A percentile compares a stretch with the other conserved stretches of the same genome.
These are phyloP conservation scores for Helicoverpa assulta DNA, from an alignment of 2,888 invertebrate genomes.

Conservation along the genomic window DNA sequence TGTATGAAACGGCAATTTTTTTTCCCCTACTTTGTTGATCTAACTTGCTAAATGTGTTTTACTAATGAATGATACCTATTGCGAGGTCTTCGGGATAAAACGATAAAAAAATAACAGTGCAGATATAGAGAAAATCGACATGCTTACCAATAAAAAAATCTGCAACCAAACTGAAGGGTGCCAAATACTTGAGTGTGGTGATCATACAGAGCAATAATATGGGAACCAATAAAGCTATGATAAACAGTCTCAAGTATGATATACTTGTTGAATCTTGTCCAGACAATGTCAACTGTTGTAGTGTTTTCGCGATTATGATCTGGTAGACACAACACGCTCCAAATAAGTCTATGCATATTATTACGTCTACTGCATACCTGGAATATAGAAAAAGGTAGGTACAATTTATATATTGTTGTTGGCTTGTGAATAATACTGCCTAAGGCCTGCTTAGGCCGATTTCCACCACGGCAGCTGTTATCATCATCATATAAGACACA, in stretches of 20 bases:
- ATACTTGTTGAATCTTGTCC: slow-evolving; percentile 63
- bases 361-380: slow-evolving; percentile 76
- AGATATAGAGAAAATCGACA: slow-evolving; percentile 15
- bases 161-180: slow-evolving; percentile 83
- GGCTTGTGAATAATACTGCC: too few relatives aligned
- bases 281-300: slow-evolving; percentile 76
- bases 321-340: slow-evolving; percentile 86
- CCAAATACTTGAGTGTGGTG: slow-evolving; percentile 83
- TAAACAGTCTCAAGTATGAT: slow-evolving; percentile 77
- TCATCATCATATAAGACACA: too few relatives aligned
- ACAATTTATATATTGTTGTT: too few relatives aligned
- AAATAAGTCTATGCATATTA: slow-evolving; percentile 83
- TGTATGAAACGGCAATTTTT: too few relatives aligned
- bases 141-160: slow-evolving; percentile 82
- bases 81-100: too few relatives aligned
- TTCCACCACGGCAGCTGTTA: too few relatives aligned
- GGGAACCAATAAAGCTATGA: slow-evolving; percentile 77
- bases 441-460: too few relatives aligned
- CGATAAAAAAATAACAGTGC: too few relatives aligned
- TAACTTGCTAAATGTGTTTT: too few relatives aligned
- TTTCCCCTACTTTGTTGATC: too few relatives aligned
- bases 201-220: slow-evolving; percentile 85
- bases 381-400: not conserved
- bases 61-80: too few relatives aligned
- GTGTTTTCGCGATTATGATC: slow-evolving; percentile 85